These are phyloP conservation scores for Oreochromis grahami DNA, from an alignment of 2,797 vertebrate genomes.

Conservation along the genomic window DNA sequence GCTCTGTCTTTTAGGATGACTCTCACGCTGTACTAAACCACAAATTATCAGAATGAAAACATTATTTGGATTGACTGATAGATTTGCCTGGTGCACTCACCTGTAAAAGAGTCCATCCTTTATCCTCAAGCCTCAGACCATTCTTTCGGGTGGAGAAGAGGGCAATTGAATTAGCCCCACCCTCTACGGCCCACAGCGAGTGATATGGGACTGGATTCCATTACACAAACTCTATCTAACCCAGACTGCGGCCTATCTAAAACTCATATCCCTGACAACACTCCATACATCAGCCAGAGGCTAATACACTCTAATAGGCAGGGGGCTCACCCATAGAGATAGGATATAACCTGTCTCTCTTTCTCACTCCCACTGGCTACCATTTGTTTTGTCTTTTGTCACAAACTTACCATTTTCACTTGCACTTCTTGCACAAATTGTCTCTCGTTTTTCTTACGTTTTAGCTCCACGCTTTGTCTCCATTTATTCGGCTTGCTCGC, in stretches of 20 bases:
- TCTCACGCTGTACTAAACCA: constrained; percentile 14
- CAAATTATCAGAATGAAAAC: constrained; percentile 58
- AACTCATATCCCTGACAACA: constrained; percentile 75
- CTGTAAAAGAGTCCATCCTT: constrained; percentile 64
- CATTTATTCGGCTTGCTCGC: not conserved
- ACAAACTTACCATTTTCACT: not conserved
- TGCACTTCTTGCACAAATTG: not conserved
- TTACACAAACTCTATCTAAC: constrained; percentile 73
- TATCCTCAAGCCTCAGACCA: constrained; percentile 43
- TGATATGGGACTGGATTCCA: constrained; percentile 72
- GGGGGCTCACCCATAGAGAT: constrained; percentile 47
- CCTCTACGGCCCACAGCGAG: constrained; percentile 44
- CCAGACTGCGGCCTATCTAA: constrained; percentile 66
- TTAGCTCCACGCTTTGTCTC: constrained; percentile 7
- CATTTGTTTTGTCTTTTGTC: constrained; percentile 11
- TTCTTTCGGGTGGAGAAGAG: constrained; percentile 46
- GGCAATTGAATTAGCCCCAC: constrained; percentile 69
- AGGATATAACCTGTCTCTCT: constrained; percentile 33
- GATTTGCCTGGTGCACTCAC: constrained; percentile 58
- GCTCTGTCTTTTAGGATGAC: constrained; percentile 7
- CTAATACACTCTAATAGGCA: constrained; percentile 69
- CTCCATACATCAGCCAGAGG: constrained; percentile 74
- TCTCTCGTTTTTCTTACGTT: not conserved
- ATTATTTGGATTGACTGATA: constrained; percentile 69
- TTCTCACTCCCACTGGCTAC: not conserved